Evolutionary conservation across 2,797 vertebrate genomes (phyloP).

Genomic region (Poecile montanus): DNA sequence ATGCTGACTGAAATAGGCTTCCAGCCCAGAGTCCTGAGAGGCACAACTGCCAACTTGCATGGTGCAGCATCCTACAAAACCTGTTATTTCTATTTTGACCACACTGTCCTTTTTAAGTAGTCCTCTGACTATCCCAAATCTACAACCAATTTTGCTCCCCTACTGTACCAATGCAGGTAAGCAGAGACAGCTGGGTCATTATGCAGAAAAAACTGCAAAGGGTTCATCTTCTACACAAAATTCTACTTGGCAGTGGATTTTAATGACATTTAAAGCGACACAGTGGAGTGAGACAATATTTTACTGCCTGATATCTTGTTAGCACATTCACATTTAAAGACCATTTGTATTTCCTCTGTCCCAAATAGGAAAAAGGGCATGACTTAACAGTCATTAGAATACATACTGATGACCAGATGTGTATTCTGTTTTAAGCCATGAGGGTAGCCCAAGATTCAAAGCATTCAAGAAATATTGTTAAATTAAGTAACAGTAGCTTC

Average conservation of each 20-base stretch:
- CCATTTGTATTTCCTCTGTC: neutral
- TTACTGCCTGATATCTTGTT: neutral
- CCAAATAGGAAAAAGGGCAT: neutral
- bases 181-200: neutral
- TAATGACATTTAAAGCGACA: neutral
- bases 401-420: neutral
- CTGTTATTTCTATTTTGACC: neutral
- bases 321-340: neutral
- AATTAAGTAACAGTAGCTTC: neutral
- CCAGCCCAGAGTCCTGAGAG: neutral
- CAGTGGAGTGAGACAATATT: neutral
- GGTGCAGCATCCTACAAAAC: neutral
- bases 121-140: neutral
- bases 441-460: neutral
- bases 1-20: neutral
- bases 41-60: rapidly evolving
- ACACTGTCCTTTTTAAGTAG: neutral
- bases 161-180: neutral
- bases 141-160: neutral
- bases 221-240: neutral
- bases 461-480: neutral
- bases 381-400: neutral
- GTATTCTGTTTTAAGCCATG: neutral
- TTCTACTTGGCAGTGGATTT: neutral
- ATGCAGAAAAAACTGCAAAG: neutral